Conservation (phyloP, 23 tunicate genomes). For the Ciona savignyi region DNA sequence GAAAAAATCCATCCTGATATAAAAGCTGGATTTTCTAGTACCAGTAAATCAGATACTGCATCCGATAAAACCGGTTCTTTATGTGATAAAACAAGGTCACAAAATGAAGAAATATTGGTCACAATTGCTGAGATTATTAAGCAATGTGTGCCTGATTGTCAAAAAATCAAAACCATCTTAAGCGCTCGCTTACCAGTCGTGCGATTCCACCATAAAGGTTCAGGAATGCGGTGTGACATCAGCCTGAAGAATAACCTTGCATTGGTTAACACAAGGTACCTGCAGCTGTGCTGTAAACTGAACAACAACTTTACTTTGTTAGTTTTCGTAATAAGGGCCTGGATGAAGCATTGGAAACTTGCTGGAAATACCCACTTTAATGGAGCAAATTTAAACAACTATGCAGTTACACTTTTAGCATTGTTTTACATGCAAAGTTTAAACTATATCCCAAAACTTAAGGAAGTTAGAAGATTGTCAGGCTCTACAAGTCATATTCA, state of each 20-base stretch:
- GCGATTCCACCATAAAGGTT: slow-evolving; percentile 61
- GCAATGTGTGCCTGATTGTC: slow-evolving; percentile 88
- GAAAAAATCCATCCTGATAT: slow-evolving; percentile 23
- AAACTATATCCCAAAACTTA: slow-evolving; percentile 15
- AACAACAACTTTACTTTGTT: slow-evolving; percentile 25
- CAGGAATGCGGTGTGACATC: slow-evolving; percentile 62
- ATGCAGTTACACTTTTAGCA: slow-evolving; percentile 64
- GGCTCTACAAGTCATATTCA: slow-evolving; percentile 6
- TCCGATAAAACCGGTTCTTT: neutral
- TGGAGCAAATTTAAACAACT: slow-evolving; percentile 71
- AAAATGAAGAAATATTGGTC: slow-evolving; percentile 3
- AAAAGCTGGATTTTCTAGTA: slow-evolving; percentile 16
- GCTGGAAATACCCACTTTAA: slow-evolving; percentile 59
- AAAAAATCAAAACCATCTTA: slow-evolving; percentile 52
- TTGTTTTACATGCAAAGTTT: slow-evolving; percentile 45
- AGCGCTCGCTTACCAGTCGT: slow-evolving; percentile 63
- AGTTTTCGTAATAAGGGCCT: slow-evolving; percentile 31
- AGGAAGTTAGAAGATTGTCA: slow-evolving; percentile 15
- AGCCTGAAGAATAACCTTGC: slow-evolving; percentile 55
- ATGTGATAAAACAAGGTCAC: neutral
- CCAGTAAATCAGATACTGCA: neutral
- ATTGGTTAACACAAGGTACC: slow-evolving; percentile 41
- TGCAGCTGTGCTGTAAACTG: slow-evolving; percentile 11
- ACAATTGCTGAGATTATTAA: slow-evolving; percentile 54
- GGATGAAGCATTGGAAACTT: slow-evolving; percentile 90